Evolutionary conservation across 2,888 invertebrate genomes (phyloP), one percentile per base, ranked within the genome.

Genomic region (Hydraecia micacea): DNA sequence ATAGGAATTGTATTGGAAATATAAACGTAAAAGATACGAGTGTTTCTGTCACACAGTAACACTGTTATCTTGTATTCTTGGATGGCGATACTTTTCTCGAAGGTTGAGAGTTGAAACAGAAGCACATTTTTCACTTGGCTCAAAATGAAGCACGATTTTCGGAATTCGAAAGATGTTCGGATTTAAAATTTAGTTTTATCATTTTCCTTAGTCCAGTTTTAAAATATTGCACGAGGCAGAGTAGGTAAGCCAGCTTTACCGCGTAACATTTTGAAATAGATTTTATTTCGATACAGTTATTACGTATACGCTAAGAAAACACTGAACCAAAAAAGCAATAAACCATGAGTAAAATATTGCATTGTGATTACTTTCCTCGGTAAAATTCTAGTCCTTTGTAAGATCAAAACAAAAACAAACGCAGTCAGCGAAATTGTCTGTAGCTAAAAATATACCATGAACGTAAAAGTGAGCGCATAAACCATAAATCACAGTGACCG

Each of bases 401-500:
- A 52, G 15, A 66, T 6, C 25, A 73, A 82, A 76, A 86, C 36
- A 76, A 91, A 92, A 91, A 90, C 89, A 91, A 89, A 90, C 90
- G 87, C 86, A 89, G 85, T 73, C 66, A 79, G 79, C 83, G 79
- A 88, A 90, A 91, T 87, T 77, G 86, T 81, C 86, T 86, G 90
- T 90, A 32, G 8, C 32, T 18, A 91, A 91, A 93, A 91, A 93
- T 90, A 91, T 82, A 81, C 87, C 81, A 83, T 77, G 83, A 81
- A 87, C 81, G 86, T 90, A 87, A 88, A 89, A 90, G 84, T 86
- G 89, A 88, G 81, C 88, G 87, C 83, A 89, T 87, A 88, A 86
- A 88, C 90, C 83, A 93, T 94, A 95, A 94, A 93, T 95, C 93
- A 94, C 87, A 90, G 90, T 88, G 84, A 85, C 88, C 87, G 81